phyloP scores from a whole-genome alignment of 1,140 invertebrate species.

The Ephestia elutella region DNA sequence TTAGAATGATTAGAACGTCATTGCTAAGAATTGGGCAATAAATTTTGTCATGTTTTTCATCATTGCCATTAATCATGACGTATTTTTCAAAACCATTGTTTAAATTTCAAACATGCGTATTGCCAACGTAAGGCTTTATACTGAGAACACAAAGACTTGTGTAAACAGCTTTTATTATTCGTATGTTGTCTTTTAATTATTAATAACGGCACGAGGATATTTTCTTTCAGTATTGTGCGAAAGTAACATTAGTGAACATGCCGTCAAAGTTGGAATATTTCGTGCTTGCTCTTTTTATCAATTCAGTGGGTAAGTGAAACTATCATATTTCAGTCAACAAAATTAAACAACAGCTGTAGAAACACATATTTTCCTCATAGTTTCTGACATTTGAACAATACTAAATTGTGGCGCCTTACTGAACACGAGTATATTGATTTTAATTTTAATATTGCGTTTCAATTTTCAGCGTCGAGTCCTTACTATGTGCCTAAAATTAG shows the following conservation, averaged over 20 bases:
- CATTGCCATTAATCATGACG: neutral
- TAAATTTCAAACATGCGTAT: neutral
- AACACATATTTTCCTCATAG: too few species aligned
- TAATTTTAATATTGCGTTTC: neutral
- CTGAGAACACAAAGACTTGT: conserved; percentile 25
- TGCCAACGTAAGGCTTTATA: neutral
- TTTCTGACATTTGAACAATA: too few species aligned
- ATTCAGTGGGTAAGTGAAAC: conserved; percentile 24
- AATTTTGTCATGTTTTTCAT: neutral
- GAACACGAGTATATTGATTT: neutral
- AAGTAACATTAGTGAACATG: conserved; percentile 25
- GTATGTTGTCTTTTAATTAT: conserved; percentile 17
- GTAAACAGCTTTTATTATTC: conserved; percentile 27
- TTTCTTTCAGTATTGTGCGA: conserved; percentile 27
- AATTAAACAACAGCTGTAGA: too few species aligned
- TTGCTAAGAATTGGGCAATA: neutral
- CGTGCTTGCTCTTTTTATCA: conserved; percentile 2
- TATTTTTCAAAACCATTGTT: neutral
- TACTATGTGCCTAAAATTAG: neutral
- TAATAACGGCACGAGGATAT: conserved; percentile 23
- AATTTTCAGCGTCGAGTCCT: conserved; percentile 16
- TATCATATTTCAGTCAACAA: too few species aligned
- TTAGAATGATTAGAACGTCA: neutral
- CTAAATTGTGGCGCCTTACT: too few species aligned
- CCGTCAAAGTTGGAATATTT: conserved; percentile 13